Conservation (phyloP, 2,888 invertebrate genomes). For the Plebejus melissa region DNA sequence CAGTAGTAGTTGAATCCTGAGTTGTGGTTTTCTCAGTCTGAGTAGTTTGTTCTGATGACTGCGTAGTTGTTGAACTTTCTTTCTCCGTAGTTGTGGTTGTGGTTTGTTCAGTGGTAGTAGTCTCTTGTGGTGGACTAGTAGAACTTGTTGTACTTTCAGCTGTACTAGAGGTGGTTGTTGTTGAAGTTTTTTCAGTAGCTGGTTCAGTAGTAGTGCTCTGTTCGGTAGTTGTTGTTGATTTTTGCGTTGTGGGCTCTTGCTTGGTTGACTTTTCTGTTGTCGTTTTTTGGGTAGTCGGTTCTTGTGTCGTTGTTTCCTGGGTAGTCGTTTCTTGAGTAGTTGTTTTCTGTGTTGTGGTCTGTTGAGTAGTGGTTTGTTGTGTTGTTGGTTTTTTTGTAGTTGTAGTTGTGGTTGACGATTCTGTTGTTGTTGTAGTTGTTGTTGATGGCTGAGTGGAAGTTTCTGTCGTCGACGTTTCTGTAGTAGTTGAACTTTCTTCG, state of each 20-base stretch:
- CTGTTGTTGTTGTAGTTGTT: slow-evolving; percentile 38
- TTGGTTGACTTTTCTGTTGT: slow-evolving; percentile 39
- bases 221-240: slow-evolving; percentile 39
- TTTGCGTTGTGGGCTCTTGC: slow-evolving; percentile 35
- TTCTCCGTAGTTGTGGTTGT: slow-evolving; percentile 39
- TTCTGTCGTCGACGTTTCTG: slow-evolving; percentile 38
- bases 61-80: slow-evolving; percentile 38
- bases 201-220: slow-evolving; percentile 38
- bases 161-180: slow-evolving; percentile 35
- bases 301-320: slow-evolving; percentile 40
- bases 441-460: slow-evolving; percentile 40
- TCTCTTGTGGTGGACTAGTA: slow-evolving; percentile 36
- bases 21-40: slow-evolving; percentile 40
- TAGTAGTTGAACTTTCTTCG: slow-evolving; percentile 37
- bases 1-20: slow-evolving; percentile 42
- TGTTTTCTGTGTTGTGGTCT: slow-evolving; percentile 30
- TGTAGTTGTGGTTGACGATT: slow-evolving; percentile 33
- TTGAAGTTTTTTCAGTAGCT: slow-evolving; percentile 39
- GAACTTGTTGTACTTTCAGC: slow-evolving; percentile 39
- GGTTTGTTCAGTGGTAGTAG: slow-evolving; percentile 41
- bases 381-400: slow-evolving; percentile 27
- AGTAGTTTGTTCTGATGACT: slow-evolving; percentile 37
- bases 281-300: slow-evolving; percentile 38
- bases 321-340: slow-evolving; percentile 38
- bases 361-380: background rate